phyloP scores from a whole-genome alignment of 2,888 invertebrate genomes.

The Conistra vaccinii region DNA sequence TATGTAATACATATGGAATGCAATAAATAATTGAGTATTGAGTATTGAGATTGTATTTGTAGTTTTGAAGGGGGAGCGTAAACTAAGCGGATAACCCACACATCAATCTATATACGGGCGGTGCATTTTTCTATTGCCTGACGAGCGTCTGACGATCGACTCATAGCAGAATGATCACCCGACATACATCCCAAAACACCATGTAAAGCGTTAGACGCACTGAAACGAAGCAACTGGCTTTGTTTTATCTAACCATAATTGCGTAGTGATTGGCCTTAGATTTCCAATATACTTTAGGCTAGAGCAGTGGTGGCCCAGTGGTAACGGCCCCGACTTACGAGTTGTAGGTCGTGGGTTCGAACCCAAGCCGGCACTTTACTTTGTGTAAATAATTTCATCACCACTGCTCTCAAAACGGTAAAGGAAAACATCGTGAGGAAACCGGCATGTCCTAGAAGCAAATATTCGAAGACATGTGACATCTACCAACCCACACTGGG shows the following conservation, averaged over 20 bases:
- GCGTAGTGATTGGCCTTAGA: slow-evolving; percentile 2
- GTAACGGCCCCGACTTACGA: too few species aligned
- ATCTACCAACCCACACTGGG: too few species aligned
- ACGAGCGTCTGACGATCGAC: not conserved
- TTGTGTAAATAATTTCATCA: too few species aligned
- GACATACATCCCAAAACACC: not conserved
- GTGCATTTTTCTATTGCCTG: slow-evolving; percentile 18
- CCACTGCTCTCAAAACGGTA: too few species aligned
- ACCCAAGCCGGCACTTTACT: too few species aligned
- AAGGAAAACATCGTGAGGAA: too few species aligned
- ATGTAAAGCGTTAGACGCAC: not conserved
- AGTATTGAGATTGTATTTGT: slow-evolving; percentile 29
- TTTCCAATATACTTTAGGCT: not conserved
- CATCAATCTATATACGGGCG: not conserved
- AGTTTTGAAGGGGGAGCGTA: slow-evolving; percentile 6
- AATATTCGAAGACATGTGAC: too few species aligned
- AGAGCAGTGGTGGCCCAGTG: too few species aligned
- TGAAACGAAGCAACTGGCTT: not conserved
- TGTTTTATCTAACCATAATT: not conserved
- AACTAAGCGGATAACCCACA: not conserved
- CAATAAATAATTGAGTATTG: too few species aligned
- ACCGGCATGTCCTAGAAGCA: too few species aligned
- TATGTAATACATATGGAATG: too few species aligned
- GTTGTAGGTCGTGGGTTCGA: too few species aligned
- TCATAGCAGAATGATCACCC: slow-evolving; percentile 5